A percentile compares a stretch with the other conserved stretches of the same genome.
Evolutionary conservation across 2,888 invertebrate species (phyloP).

Genomic region (Gasteruption jaculator): DNA sequence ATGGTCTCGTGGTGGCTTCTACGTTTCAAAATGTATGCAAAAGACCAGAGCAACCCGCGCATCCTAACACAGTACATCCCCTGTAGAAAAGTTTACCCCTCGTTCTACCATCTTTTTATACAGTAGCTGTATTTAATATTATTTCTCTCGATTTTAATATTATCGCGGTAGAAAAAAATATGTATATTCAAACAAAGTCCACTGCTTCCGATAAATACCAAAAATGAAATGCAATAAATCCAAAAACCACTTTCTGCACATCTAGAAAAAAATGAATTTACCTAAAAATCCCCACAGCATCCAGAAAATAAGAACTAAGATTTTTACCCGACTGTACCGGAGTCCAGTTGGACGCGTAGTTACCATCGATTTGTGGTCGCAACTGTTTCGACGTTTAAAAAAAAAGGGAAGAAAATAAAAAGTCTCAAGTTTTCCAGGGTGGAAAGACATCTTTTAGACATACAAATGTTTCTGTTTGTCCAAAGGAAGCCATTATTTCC

Average conservation of each 20-base stretch:
- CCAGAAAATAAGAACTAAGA: too few relatives aligned
- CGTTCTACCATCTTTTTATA: too few relatives aligned
- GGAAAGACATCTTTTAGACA: slow-evolving; percentile 45
- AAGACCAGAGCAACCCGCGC: slow-evolving; percentile 47
- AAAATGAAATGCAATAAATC: too few relatives aligned
- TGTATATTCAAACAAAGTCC: too few relatives aligned
- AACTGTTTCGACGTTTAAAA: slow-evolving; percentile 50
- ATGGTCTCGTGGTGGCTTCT: slow-evolving; percentile 37
- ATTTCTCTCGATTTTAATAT: background rate
- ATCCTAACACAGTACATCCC: slow-evolving; percentile 47
- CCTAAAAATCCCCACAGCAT: too few relatives aligned
- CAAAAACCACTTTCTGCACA: too few relatives aligned
- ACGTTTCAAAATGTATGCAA: slow-evolving; percentile 50
- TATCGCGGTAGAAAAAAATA: too few relatives aligned
- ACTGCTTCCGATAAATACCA: too few relatives aligned
- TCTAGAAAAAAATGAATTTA: too few relatives aligned
- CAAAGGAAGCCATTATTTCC: slow-evolving; percentile 38
- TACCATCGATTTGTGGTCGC: slow-evolving; percentile 52
- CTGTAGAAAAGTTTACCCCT: slow-evolving; percentile 31
- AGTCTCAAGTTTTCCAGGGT: slow-evolving; percentile 37
- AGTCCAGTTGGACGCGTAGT: slow-evolving; percentile 49
- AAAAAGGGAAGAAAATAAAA: too few relatives aligned
- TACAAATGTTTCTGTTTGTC: slow-evolving; percentile 49
- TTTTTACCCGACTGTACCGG: slow-evolving; percentile 43
- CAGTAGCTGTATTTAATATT: too few relatives aligned